A percentile compares a stretch with the other conserved stretches of the same genome.
phyloP scores from a whole-genome alignment of 1,140 invertebrate genomes.

The Neodiprion lecontei region DNA sequence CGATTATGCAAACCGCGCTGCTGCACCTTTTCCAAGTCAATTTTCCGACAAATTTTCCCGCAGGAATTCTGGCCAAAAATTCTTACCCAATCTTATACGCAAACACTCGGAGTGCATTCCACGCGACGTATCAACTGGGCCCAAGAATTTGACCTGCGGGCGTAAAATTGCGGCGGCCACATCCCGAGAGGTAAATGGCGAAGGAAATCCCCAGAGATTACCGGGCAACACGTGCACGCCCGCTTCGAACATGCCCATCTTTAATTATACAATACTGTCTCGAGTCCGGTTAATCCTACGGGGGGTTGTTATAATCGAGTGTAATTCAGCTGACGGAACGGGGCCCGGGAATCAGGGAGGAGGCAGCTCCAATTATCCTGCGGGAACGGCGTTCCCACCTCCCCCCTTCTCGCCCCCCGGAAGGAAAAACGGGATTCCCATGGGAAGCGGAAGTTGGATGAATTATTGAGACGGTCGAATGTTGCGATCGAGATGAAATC shows the following conservation, averaged over 20 bases:
- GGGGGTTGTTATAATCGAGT: conserved; percentile 17
- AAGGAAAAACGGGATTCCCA: neutral
- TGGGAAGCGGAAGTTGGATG: neutral
- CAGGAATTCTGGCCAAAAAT: too few relatives aligned
- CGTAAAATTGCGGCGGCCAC: too few relatives aligned
- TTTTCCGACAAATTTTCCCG: too few relatives aligned
- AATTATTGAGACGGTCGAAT: neutral
- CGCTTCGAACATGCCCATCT: neutral
- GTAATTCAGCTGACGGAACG: conserved; percentile 30
- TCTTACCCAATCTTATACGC: too few relatives aligned
- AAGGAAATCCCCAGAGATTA: too few relatives aligned
- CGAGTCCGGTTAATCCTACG: neutral
- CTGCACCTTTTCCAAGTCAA: too few relatives aligned
- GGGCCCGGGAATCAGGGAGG: conserved; percentile 28
- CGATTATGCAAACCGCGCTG: too few relatives aligned
- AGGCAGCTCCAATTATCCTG: conserved; percentile 49
- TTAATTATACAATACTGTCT: conserved; percentile 1
- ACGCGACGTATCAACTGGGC: too few relatives aligned
- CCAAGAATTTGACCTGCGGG: too few relatives aligned
- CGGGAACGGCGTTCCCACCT: conserved; percentile 41
- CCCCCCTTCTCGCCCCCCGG: neutral
- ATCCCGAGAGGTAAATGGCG: too few relatives aligned
- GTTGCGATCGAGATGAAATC: neutral
- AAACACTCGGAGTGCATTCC: too few relatives aligned
- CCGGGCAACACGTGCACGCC: too few relatives aligned